A percentile compares a stretch with the other conserved stretches of the same genome.
Evolutionary conservation across 2,888 invertebrate genomes (phyloP).

Genomic region (Notodonta ziczac): DNA sequence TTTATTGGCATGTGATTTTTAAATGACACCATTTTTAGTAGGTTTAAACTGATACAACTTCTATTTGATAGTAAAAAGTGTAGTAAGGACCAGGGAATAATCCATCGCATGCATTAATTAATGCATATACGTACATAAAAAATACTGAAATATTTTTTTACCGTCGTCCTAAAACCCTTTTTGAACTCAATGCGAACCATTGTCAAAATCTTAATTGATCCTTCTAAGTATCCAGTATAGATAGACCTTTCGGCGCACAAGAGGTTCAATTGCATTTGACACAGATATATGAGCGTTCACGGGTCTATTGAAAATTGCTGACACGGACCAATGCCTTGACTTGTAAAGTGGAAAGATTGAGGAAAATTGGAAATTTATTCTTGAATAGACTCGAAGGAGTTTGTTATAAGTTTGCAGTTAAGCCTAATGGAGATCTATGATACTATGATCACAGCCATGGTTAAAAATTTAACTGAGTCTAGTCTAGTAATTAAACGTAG

Average conservation of each 20-base stretch:
- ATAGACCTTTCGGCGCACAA: conserved; percentile 21
- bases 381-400: not conserved
- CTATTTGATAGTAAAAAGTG: too few species aligned
- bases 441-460: not conserved
- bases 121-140: too few species aligned
- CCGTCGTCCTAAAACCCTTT: not conserved
- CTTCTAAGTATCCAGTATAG: conserved; percentile 20
- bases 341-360: conserved; percentile 10
- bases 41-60: too few species aligned
- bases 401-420: not conserved
- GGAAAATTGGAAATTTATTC: conserved; percentile 7
- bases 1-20: too few species aligned
- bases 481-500: too few species aligned
- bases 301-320: conserved; percentile 33
- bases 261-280: conserved; percentile 24
- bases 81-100: too few species aligned
- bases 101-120: too few species aligned
- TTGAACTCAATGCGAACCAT: conserved; percentile 11
- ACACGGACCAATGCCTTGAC: conserved; percentile 27
- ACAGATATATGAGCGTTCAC: conserved; percentile 17
- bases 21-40: too few species aligned
- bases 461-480: too few species aligned
- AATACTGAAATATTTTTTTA: too few species aligned
- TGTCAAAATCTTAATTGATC: conserved; percentile 37
- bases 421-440: not conserved